Base-by-base conservation (phyloP, 2,888 invertebrate species). In the Caenorhabditis afra region DNA sequence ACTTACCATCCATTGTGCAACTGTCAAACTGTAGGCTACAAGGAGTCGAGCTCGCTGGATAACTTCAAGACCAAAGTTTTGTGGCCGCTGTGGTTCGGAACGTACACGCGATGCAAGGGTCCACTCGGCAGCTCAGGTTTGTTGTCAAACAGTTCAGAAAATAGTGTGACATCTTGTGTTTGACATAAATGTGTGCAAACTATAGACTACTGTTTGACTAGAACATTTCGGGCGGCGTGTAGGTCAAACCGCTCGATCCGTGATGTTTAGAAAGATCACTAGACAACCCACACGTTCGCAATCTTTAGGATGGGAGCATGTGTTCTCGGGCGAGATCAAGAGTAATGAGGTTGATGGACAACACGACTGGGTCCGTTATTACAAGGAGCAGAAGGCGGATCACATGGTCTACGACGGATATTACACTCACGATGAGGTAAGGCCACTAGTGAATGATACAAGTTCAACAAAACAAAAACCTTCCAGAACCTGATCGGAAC, bases 291-390 rank as follows among this genome's bases (percentile, higher is more conserved):
- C 22, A 57, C 35, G 11, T 18, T 47, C 45, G 55, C 58, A 61
- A 79, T 57, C 49, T 80, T 57, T 49, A 86, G 88, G 90, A 10
- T 90, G 84, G 80, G 90, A 90, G 75, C 90, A 90, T 78, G 90
- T 90, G 47, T 90, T 88, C 83, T 83, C 84, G 45, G 90, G 90
- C n/a, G 90, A 90, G 64, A 82, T 81, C 76, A 85, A 85, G 45
- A 70, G 80, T 1, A 75, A 49, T 12, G 79, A 70, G 10, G 79
- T 86, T 16, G 88, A 89, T 68, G 90, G 90, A 11, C 90, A 90
- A 59, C 90, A 90, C 79, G 85, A 87, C 62, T 89, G 89, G 89
- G 85, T 86, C n/a, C 59, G 87, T 35, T 90, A 87, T 74, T 90
- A 89, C 59, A 70, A 82, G 23, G 81, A 84, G 35, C 87, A 90